These are phyloP conservation scores for Temnothorax curvispinosus DNA, from an alignment of 1,140 invertebrate species.

Conservation along the genomic window DNA sequence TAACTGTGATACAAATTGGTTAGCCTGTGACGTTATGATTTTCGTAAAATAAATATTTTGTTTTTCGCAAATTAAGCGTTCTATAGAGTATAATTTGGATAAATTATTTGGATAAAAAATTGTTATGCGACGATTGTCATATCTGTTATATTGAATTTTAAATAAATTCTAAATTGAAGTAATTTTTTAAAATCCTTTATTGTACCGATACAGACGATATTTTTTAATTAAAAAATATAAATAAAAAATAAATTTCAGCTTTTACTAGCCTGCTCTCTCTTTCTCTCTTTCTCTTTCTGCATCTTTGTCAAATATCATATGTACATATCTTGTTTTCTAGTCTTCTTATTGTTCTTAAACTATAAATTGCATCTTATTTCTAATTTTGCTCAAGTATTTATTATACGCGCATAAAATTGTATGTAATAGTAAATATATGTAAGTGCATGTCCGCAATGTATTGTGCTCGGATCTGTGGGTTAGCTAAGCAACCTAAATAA, in stretches of 20 bases:
- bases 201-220: not conserved
- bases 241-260: not conserved
- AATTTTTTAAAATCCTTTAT: not conserved
- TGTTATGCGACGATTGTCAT: not conserved
- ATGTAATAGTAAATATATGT: not conserved
- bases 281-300: no score
- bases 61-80: not conserved
- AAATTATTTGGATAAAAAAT: constrained; percentile 2
- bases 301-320: not conserved
- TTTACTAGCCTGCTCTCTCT: no score
- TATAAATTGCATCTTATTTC: not conserved
- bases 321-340: not conserved
- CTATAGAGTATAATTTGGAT: not conserved
- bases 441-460: not conserved
- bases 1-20: constrained; percentile 21
- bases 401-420: not conserved
- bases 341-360: not conserved
- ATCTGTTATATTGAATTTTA: not conserved
- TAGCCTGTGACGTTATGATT: not conserved
- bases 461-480: not conserved
- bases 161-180: not conserved
- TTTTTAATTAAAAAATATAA: not conserved
- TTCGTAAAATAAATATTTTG: not conserved
- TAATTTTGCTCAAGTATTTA: not conserved
- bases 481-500: not conserved